Evolutionary conservation across 2,113 vertebrate genomes (phyloP).

Genomic region (Lontra canadensis): DNA sequence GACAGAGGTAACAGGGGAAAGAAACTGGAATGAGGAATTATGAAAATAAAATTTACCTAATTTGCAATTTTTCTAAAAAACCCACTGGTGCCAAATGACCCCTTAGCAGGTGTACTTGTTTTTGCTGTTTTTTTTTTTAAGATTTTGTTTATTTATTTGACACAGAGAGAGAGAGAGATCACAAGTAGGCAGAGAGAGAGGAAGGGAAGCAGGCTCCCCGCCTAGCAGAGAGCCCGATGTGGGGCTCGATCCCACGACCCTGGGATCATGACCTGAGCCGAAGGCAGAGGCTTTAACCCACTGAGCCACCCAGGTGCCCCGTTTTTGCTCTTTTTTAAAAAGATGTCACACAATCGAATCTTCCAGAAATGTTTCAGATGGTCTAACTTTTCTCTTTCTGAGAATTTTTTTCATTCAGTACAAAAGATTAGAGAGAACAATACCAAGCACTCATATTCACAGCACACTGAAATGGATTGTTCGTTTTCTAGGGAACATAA

Average conservation of each 20-base stretch:
- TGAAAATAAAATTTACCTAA: not conserved
- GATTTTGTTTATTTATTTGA: no score
- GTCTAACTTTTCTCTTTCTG: conserved; percentile 2
- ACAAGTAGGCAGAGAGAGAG: no score
- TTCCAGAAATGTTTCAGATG: not conserved
- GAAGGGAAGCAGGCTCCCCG: no score
- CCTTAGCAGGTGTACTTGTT: not conserved
- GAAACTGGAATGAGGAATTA: not conserved
- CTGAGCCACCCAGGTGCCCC: no score
- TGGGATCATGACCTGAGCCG: no score
- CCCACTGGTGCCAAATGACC: not conserved
- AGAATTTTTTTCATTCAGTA: not conserved
- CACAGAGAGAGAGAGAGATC: no score
- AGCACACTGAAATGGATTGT: not conserved
- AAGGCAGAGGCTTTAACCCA: no score
- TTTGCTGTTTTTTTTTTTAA: no score
- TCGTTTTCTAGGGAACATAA: not conserved
- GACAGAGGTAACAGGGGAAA: not conserved
- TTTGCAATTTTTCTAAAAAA: not conserved
- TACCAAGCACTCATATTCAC: not conserved
- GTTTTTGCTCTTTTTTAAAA: not conserved
- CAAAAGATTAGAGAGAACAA: not conserved
- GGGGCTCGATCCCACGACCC: no score
- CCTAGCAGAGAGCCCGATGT: no score
- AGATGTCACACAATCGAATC: not conserved